Evolutionary conservation across 2,113 vertebrate species (phyloP).

Genomic region (Oryctolagus cuniculus): DNA sequence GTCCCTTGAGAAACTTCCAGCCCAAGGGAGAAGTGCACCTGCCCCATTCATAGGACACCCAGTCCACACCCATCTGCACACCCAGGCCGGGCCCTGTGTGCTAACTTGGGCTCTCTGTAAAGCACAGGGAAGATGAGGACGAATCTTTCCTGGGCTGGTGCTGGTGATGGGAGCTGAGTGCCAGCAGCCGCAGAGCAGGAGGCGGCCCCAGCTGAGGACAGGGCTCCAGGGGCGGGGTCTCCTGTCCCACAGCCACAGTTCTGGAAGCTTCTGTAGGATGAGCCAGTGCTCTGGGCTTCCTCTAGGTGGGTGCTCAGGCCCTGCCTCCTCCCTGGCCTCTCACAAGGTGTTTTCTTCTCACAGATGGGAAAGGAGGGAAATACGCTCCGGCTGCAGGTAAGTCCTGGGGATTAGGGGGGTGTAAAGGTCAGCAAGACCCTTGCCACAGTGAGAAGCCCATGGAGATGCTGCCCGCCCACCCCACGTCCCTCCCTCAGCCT

Average conservation of each 20-base stretch:
- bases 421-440: background rate
- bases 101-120: too few relatives aligned
- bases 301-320: background rate
- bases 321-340: background rate
- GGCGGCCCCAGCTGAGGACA: background rate
- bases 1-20: too few relatives aligned
- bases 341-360: background rate
- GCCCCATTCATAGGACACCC: background rate
- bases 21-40: background rate
- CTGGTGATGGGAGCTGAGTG: background rate
- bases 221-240: background rate
- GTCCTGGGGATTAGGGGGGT: too few relatives aligned
- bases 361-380: background rate
- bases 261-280: background rate
- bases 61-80: too few relatives aligned
- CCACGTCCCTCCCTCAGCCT: too few relatives aligned
- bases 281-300: background rate
- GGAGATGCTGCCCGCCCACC: background rate
- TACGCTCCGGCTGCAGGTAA: background rate
- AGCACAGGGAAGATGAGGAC: background rate
- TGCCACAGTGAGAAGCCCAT: fast-evolving
- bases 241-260: background rate
- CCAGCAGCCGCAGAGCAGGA: background rate
- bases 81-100: background rate
- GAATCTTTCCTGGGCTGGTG: fast-evolving